Evolutionary conservation across 2,797 vertebrate genomes (phyloP), one percentile per base, ranked within the genome.

Genomic region (Sarcoramphus papa): DNA sequence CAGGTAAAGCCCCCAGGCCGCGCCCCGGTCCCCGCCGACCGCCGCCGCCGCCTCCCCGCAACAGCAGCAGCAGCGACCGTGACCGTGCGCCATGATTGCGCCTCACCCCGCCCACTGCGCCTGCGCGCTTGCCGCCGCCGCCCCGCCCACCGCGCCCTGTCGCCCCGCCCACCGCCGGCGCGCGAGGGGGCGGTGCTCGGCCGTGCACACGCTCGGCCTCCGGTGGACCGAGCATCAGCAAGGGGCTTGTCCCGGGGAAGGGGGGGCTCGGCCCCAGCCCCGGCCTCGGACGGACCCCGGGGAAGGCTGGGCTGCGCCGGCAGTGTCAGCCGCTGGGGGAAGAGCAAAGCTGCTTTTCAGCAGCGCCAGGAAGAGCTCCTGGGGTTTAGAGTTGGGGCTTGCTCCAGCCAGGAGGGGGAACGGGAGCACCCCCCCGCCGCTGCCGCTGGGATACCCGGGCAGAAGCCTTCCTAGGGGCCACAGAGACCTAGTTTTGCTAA

Each of bases 1-100:
- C 89, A 96, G 97, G 96, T 99, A 99, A 10, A 99, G 98, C 35
- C 98, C 99, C 96, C 99, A 99, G 40, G 43, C 86, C 37, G 78
- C 74, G 14, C 82, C 85, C 23, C 85, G 73, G 19, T 76, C 93
- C 41, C 27, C 84, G 43, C 67, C 65, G 69, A 3, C 21, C 19
- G 51, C 69, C 59, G 31, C 53, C 27, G 50, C 64, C 45, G 40
- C 76, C 40, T 50, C 90, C 65, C 64, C 68, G 35, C 93, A 72
- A 85, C 88, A 89, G 33, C 94, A 92, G 17, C 90, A 4, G 80
- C 95, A 94, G 2, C 50, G 88, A 1, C 93, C 86, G 19, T 5
- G 21, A 1, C 91, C 91, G 74, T 84, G 91, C 73, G 91, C 73
- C 79, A 84, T 78, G 37, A 24, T 24, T 25, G 24, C 27, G 10